phyloP scores from a whole-genome alignment of 64 coral and sea anemone species.

The Montipora foliosa region DNA sequence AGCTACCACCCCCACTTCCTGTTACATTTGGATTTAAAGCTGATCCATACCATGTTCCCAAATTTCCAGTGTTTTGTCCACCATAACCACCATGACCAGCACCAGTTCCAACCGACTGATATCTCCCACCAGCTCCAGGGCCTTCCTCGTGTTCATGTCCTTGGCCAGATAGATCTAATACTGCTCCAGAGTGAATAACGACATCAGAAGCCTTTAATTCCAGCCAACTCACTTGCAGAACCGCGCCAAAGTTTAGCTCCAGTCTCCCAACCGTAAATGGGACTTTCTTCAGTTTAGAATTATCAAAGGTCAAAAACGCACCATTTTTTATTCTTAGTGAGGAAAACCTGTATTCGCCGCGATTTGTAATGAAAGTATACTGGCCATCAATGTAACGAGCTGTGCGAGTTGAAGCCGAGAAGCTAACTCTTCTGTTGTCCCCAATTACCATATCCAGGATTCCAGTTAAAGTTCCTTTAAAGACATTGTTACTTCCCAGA shows the following conservation, averaged over 20 bases:
- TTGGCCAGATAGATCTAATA: constrained; percentile 76
- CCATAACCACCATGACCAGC: constrained; percentile 91
- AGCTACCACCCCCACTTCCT: constrained; percentile 93
- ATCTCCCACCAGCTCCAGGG: constrained; percentile 66
- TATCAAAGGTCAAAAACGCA: constrained; percentile 90
- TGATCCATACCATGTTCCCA: constrained; percentile 83
- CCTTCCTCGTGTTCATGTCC: constrained; percentile 77
- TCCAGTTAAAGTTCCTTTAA: constrained; percentile 93
- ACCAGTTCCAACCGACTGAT: constrained; percentile 68
- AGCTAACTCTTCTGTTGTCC: constrained; percentile 68
- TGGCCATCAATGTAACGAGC: constrained; percentile 95
- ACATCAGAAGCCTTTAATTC: constrained; percentile 75
- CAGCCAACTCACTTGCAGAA: constrained; percentile 89
- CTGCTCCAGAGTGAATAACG: constrained; percentile 78
- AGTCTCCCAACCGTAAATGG: constrained; percentile 83
- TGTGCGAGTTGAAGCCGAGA: constrained; percentile 86
- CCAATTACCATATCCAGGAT: constrained; percentile 97
- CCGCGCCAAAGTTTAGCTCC: constrained; percentile 88
- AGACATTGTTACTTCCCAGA: constrained; percentile 71
- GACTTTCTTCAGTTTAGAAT: constrained; percentile 74
- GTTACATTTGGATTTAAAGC: constrained; percentile 78
- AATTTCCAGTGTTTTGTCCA: constrained; percentile 37
- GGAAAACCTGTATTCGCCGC: constrained; percentile 94
- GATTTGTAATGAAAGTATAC: constrained; percentile 91
- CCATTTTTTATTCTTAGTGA: constrained; percentile 82